phyloP scores from a whole-genome alignment of 2,113 vertebrate genomes.

The Pseudolaguvia tuberculata region DNA sequence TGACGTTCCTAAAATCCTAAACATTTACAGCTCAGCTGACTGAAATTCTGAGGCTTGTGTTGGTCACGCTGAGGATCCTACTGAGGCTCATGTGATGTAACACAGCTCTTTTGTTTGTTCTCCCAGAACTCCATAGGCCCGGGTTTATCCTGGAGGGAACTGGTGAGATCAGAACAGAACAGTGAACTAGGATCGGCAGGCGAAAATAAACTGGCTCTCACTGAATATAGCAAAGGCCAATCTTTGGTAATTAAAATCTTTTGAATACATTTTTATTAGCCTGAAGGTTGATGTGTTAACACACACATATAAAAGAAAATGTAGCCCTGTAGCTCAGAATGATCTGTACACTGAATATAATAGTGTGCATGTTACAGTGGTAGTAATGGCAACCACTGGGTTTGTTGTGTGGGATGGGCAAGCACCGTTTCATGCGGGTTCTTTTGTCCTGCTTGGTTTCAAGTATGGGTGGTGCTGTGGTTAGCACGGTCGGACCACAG shows the following conservation, averaged over 20 bases:
- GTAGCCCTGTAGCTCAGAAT: too few species aligned
- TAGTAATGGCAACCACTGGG: too few species aligned
- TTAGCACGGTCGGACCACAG: too few species aligned
- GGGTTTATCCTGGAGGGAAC: slow-evolving; percentile 51
- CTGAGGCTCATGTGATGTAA: slow-evolving; percentile 12
- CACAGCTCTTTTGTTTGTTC: neutral
- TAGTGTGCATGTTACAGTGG: too few species aligned
- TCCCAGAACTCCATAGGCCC: slow-evolving; percentile 52
- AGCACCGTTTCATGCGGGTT: too few species aligned
- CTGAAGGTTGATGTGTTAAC: neutral
- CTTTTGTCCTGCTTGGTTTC: too few species aligned
- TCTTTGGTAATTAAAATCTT: slow-evolving; percentile 67
- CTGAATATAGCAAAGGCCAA: slow-evolving; percentile 68
- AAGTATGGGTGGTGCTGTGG: too few species aligned
- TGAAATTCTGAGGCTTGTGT: neutral
- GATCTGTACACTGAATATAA: too few species aligned
- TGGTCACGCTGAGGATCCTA: neutral
- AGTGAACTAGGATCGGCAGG: slow-evolving; percentile 58
- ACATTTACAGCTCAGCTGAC: neutral
- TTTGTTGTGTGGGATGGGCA: too few species aligned
- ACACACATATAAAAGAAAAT: neutral
- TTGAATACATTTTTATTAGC: neutral
- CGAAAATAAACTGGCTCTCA: slow-evolving; percentile 74
- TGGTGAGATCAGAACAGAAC: slow-evolving; percentile 55
- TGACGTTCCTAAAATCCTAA: neutral